Conservation (phyloP, 37 sponge, comb jelly and placozoan genomes). For the Oopsacas minuta region DNA sequence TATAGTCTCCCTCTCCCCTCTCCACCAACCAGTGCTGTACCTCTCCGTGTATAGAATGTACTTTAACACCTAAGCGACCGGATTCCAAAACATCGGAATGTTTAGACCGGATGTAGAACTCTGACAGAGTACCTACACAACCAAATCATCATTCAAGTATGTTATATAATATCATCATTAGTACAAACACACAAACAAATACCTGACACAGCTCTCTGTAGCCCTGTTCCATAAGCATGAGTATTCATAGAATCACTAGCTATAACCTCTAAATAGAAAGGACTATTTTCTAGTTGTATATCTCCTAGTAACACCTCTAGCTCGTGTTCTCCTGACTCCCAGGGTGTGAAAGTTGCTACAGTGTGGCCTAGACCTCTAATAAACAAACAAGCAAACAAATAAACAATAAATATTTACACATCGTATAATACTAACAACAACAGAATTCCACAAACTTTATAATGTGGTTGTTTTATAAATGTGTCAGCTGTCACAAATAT, state of each 20-base stretch:
- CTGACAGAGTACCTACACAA: background rate
- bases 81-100: background rate
- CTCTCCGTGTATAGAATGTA: background rate
- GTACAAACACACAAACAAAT: no score
- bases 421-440: no score
- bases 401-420: no score
- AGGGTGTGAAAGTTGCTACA: background rate
- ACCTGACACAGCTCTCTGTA: background rate
- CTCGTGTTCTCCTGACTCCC: background rate
- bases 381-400: background rate
- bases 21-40: background rate
- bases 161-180: background rate
- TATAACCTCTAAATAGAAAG: background rate
- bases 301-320: background rate
- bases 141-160: background rate
- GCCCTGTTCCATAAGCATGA: background rate
- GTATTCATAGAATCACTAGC: background rate
- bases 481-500: no score
- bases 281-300: background rate
- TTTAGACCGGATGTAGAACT: background rate
- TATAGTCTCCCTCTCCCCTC: conserved; percentile 18
- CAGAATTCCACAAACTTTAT: no score
- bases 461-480: no score
- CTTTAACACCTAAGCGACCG: background rate
- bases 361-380: background rate